These are phyloP conservation scores for Aegithalos caudatus DNA, from an alignment of 2,113 vertebrate species.

Conservation along the genomic window DNA sequence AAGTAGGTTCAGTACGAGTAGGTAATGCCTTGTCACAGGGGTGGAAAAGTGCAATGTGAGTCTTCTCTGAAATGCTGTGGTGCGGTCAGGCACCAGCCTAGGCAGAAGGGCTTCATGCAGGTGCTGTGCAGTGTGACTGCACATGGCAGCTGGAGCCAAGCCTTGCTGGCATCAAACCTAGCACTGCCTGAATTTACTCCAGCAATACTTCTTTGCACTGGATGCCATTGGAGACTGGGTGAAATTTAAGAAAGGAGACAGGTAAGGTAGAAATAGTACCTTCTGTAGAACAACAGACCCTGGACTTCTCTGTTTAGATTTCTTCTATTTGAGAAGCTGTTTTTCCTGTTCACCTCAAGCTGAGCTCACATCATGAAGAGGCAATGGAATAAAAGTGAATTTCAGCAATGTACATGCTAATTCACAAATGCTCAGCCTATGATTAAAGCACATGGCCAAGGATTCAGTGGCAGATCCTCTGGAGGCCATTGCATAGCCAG, in stretches of 20 bases:
- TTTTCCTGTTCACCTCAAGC: not conserved
- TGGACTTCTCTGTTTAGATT: not conserved
- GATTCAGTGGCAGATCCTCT: not conserved
- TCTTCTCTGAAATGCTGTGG: not conserved
- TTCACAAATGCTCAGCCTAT: not conserved
- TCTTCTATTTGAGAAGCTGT: not conserved
- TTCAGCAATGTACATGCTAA: not conserved
- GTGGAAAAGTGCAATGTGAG: not conserved
- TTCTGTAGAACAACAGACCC: not conserved
- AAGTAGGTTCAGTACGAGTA: accelerated
- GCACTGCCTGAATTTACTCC: not conserved
- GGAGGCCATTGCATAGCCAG: not conserved
- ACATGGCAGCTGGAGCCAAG: not conserved
- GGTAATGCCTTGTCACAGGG: not conserved
- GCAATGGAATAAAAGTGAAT: not conserved
- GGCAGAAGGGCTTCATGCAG: not conserved
- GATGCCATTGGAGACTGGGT: not conserved
- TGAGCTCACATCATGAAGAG: not conserved
- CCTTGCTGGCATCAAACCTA: not conserved
- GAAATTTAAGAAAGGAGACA: not conserved
- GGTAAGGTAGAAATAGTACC: not conserved
- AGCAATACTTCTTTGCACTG: not conserved
- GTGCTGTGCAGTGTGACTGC: not conserved
- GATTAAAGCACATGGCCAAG: not conserved
- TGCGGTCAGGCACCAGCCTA: not conserved